Evolutionary conservation across 2,797 vertebrate species (phyloP), one percentile per base, ranked within the genome.

Genomic region (Myotis findleyi): DNA sequence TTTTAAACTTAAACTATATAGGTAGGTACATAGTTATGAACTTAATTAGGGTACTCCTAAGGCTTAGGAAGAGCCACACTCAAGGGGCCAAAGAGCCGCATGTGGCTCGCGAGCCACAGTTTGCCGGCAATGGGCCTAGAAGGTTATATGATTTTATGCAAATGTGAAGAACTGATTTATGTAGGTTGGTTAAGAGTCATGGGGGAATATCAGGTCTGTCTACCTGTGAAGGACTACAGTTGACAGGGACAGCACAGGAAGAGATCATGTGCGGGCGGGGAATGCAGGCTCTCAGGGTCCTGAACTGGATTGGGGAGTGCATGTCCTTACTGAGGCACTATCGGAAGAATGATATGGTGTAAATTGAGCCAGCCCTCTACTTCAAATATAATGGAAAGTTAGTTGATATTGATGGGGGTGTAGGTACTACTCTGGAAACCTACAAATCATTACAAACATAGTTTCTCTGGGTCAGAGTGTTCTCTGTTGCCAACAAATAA

Each of bases 401-500:
- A 79, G 73, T 41, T 49, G 14, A 47, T 27, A 68, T 51, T 73
- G 64, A 83, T 23, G 20, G 55, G 8, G 76, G 6, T 69, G 13
- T 59, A 77, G 18, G 7, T 36, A 23, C 27, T 51, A 82, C 33
- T 72, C n/a, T 79, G 36, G 47, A 89, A 87, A 89, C n/a, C 41
- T 76, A 82, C 51, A 86, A 82, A 76, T 87, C 76, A 41, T 77
- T 64, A 33, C 5, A 81, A 93, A 69, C 36, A n/a, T 38, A 1
- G 8, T 88, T 93, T 85, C 23, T 93, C 73, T 73, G n/a, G 21
- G 25, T 69, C 82, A 93, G 83, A 57, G 7, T n/a, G 17, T 72
- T 87, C 49, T 95, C 23, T 44, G 5, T 82, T 92, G 30, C 47
- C 87, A 87, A 72, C 72, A 93, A 96, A 90, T 55, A 55, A 89